These are phyloP conservation scores for Polydrusus cervinus DNA, from an alignment of 2,888 invertebrate genomes.

Conservation along the genomic window DNA sequence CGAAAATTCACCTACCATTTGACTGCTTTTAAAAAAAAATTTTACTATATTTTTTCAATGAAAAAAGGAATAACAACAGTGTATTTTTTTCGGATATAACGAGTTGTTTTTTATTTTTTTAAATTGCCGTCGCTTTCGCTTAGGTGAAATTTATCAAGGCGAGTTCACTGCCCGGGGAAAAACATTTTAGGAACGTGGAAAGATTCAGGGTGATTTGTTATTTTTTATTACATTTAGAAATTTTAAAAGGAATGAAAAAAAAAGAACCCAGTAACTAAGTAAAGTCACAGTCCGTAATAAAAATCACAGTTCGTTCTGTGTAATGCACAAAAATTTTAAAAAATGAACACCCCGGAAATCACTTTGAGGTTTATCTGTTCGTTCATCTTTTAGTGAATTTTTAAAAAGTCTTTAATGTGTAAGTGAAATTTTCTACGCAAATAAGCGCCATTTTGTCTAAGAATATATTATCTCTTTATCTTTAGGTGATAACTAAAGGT, in stretches of 20 bases:
- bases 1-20: too few relatives aligned
- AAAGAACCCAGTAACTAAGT: too few relatives aligned
- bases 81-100: conserved; percentile 34
- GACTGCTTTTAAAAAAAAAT: too few relatives aligned
- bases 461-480: conserved; percentile 15
- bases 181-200: conserved; percentile 33
- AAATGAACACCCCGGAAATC: too few relatives aligned
- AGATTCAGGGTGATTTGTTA: conserved; percentile 42
- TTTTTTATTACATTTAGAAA: conserved; percentile 27
- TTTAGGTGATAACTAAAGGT: conserved; percentile 27
- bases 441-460: conserved; percentile 10
- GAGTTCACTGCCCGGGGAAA: conserved; percentile 31
- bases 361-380: too few relatives aligned
- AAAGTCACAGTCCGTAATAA: too few relatives aligned
- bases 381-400: too few relatives aligned
- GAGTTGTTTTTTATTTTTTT: conserved; percentile 39
- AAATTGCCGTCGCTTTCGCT: conserved; percentile 27
- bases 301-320: too few relatives aligned
- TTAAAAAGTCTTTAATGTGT: too few relatives aligned
- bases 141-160: conserved; percentile 42
- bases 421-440: neutral
- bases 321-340: too few relatives aligned
- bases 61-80: neutral
- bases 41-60: too few relatives aligned
- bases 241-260: neutral